A percentile compares a stretch with the other conserved stretches of the same genome.
Evolutionary conservation across 1,140 invertebrate genomes (phyloP).

Genomic region (Drosophila kurseongensis): DNA sequence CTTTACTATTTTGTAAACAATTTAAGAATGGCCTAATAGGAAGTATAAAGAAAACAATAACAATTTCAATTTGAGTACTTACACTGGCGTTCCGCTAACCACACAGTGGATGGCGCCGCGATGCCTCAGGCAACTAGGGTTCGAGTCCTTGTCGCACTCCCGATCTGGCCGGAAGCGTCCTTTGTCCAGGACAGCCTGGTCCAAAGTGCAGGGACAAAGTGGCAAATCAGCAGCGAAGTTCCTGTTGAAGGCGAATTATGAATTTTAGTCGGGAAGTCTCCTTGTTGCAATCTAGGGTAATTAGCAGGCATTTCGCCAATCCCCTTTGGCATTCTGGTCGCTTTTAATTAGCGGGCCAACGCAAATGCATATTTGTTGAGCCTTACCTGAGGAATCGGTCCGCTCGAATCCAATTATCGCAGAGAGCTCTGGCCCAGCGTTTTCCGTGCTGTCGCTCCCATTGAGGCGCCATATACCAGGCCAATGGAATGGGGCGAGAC

Average conservation of each 20-base stretch:
- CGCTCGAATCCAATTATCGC: constrained; percentile 94
- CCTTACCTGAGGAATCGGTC: constrained; percentile 90
- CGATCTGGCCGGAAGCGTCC: constrained; percentile 96
- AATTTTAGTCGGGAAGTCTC: neutral
- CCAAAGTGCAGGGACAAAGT: constrained; percentile 95
- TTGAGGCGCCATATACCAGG: constrained; percentile 95
- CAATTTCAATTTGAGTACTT: constrained; percentile 37
- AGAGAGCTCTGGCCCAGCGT: constrained; percentile 92
- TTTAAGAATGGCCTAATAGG: too few relatives aligned
- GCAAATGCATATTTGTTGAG: constrained; percentile 51
- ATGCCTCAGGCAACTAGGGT: constrained; percentile 95
- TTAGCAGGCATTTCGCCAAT: constrained; percentile 44
- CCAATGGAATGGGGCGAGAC: constrained; percentile 95
- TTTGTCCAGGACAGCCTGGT: constrained; percentile 95
- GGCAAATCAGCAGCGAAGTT: constrained; percentile 94
- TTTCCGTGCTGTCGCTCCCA: constrained; percentile 92
- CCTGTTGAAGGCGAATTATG: constrained; percentile 85
- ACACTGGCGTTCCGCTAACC: constrained; percentile 95
- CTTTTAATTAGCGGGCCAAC: constrained; percentile 70
- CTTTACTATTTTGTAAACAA: too few relatives aligned
- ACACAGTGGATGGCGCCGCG: constrained; percentile 96
- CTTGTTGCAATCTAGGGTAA: constrained; percentile 30
- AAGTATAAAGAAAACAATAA: too few relatives aligned
- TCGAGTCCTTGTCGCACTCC: constrained; percentile 95
- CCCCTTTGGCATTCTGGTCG: constrained; percentile 29